Evolutionary conservation across 2,797 vertebrate genomes (phyloP).

Genomic region (Poecilia picta): DNA sequence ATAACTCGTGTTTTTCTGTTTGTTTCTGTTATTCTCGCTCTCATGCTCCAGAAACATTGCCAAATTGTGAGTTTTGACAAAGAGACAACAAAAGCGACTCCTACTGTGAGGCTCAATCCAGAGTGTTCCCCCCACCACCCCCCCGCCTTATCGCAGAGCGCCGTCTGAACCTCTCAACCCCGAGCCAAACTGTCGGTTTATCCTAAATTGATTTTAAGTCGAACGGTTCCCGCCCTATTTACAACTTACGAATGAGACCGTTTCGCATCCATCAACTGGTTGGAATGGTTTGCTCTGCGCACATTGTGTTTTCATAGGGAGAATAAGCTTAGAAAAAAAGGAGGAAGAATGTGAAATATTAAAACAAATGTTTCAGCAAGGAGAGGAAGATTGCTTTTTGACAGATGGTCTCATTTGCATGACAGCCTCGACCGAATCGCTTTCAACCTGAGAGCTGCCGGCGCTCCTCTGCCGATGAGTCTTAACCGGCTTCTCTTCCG

Average conservation of each 20-base stretch:
- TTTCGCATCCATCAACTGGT: not conserved
- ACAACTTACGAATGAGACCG: constrained; percentile 1
- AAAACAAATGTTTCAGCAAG: constrained; percentile 21
- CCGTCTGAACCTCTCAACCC: not conserved
- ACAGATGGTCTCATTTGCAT: constrained; percentile 37
- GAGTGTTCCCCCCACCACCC: no score
- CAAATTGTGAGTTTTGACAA: constrained; percentile 17
- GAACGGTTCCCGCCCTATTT: constrained; percentile 17
- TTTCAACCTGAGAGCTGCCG: constrained; percentile 23
- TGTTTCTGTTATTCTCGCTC: not conserved
- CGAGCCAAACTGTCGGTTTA: constrained; percentile 5
- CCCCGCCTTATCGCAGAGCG: constrained; percentile 17
- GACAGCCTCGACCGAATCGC: constrained; percentile 21
- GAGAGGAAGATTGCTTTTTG: constrained; percentile 32
- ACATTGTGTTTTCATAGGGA: not conserved
- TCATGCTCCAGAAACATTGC: not conserved
- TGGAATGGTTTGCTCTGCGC: not conserved
- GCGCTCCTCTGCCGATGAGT: constrained; percentile 1
- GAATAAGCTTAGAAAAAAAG: not conserved
- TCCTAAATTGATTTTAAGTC: constrained; percentile 9
- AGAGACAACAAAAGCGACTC: constrained; percentile 36
- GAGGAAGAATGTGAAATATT: constrained; percentile 11
- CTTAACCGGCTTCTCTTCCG: constrained; percentile 22
- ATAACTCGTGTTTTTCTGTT: not conserved
- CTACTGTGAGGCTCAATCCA: constrained; percentile 24